These are phyloP conservation scores for Pedionomus torquatus DNA, from an alignment of 2,113 vertebrate genomes.

Conservation along the genomic window DNA sequence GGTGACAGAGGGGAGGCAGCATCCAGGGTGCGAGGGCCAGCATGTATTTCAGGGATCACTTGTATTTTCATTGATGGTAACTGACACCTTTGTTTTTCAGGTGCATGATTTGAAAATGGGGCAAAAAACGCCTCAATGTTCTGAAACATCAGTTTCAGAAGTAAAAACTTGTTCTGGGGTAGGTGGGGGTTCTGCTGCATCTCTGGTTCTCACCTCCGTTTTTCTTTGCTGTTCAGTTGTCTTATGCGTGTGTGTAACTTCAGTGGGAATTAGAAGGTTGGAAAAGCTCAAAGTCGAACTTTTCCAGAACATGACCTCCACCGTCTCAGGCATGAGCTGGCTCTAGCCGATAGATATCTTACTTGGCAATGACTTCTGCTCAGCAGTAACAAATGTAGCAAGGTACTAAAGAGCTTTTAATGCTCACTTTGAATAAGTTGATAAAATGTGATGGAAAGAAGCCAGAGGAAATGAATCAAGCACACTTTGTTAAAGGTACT, in stretches of 20 bases:
- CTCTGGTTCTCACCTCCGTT: neutral
- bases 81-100: neutral
- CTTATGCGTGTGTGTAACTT: neutral
- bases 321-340: neutral
- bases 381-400: neutral
- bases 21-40: neutral
- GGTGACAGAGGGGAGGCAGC: neutral
- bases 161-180: neutral
- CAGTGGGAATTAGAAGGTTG: neutral
- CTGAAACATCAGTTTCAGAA: too few relatives aligned
- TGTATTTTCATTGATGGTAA: neutral
- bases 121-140: too few relatives aligned
- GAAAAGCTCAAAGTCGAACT: neutral
- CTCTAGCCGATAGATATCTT: neutral
- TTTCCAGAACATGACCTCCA: neutral
- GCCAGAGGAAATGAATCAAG: neutral
- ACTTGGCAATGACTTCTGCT: neutral
- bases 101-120: neutral
- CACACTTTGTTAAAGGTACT: neutral
- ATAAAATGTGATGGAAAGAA: neutral
- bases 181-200: neutral
- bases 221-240: neutral
- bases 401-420: slow-evolving; percentile 13
- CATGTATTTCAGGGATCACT: neutral
- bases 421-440: neutral